These are phyloP conservation scores for Mythimna lalbum DNA, from an alignment of 2,888 invertebrate species.

Conservation along the genomic window DNA sequence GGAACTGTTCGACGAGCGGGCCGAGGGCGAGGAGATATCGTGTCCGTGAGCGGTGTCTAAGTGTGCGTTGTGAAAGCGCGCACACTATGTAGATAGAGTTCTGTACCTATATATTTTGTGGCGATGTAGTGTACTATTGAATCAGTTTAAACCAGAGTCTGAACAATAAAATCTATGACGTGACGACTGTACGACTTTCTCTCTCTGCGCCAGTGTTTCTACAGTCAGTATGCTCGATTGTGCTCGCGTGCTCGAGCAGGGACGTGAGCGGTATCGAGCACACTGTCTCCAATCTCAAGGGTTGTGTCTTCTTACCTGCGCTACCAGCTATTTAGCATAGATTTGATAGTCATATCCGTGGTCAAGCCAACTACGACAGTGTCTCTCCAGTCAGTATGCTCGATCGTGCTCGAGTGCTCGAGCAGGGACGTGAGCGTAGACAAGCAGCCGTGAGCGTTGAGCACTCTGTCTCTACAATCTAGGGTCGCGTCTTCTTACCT, in stretches of 20 bases:
- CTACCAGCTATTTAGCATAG: constrained; percentile 73
- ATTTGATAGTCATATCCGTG: constrained; percentile 48
- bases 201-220: constrained; percentile 42
- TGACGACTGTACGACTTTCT: too few relatives aligned
- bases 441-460: constrained; percentile 68
- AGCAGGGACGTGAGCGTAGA: constrained; percentile 71
- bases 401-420: constrained; percentile 62
- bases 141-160: too few relatives aligned
- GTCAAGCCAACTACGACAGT: constrained; percentile 53
- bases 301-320: constrained; percentile 70
- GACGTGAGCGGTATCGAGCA: constrained; percentile 64
- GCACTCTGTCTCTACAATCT: constrained; percentile 61
- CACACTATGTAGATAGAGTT: too few relatives aligned
- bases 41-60: too few relatives aligned
- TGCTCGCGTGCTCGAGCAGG: constrained; percentile 67
- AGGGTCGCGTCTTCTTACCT: constrained; percentile 66
- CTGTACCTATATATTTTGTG: too few relatives aligned
- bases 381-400: constrained; percentile 53
- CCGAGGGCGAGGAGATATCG: too few relatives aligned
- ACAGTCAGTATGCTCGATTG: constrained; percentile 57
- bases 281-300: constrained; percentile 68
- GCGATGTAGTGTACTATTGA: too few relatives aligned
- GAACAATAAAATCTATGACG: too few relatives aligned
- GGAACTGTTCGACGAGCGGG: too few relatives aligned
- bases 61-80: too few relatives aligned